Evolutionary conservation across 2,888 invertebrate genomes (phyloP), one percentile per base, ranked within the genome.

Genomic region (Chloroclystis v-ata): DNA sequence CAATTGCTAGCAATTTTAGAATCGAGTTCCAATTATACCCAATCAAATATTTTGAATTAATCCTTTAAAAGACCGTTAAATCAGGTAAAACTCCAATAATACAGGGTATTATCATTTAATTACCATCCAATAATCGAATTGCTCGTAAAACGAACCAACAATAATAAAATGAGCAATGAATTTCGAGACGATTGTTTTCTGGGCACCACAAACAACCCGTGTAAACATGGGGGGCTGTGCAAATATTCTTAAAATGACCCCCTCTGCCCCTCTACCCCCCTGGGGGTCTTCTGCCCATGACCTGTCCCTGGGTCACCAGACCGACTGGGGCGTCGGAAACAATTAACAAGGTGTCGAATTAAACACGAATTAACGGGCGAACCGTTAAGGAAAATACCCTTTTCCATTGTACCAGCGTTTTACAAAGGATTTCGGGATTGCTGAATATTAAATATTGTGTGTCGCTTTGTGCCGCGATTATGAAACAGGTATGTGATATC

Each of bases 331-430:
- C 76, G 82, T 80, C 75, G 79, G 75, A 86, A 86, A 86, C 86
- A 87, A 87, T 87, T 87, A 87, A 87, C 87, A 82, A 87, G 87
- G 87, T 87, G 87, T 87, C 87, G 87, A 87, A 87, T 87, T 87
- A 87, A 82, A 87, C 83, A 80, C 83, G 82, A 85, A 84, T 87
- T 87, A 87, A 82, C 84, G 84, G 75, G 80, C 71, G 67, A 72
- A 77, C 78, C 82, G 82, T 84, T 82, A 84, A 83, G 83, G 83
- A 83, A 81, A 82, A 79, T 71, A 81, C 84, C 87, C 85, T 85
- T 86, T 82, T 78, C 83, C 84, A 85, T 86, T 87, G 84, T 82
- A 69, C 69, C 67, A 65, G 64, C 75, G 72, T 73, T 80, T 79
- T 78, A 80, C 81, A 79, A 82, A 84, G 84, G 84, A 83, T 84